phyloP scores from a whole-genome alignment of 2,113 vertebrate species.

The Delphinus delphis region DNA sequence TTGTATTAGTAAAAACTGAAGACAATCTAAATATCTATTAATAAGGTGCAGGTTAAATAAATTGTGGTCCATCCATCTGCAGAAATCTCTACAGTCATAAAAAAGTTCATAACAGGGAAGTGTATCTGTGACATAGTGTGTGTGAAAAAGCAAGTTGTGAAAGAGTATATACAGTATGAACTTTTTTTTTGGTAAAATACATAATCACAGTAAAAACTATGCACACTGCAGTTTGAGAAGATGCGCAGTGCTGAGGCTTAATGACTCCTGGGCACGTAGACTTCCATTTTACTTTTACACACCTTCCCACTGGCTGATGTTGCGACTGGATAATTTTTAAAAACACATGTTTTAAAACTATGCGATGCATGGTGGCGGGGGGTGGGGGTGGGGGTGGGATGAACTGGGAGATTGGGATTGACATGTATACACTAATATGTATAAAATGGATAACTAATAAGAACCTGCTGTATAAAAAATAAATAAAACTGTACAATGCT shows the following conservation, averaged over 20 bases:
- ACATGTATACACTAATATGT: too few species aligned
- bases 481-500: neutral
- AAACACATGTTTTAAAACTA: neutral
- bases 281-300: neutral
- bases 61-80: neutral
- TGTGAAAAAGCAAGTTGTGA: neutral
- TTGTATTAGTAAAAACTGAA: constrained; percentile 23
- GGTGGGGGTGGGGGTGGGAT: too few species aligned
- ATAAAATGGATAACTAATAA: too few species aligned
- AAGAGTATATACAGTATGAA: neutral
- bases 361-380: neutral
- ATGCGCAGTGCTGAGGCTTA: neutral
- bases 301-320: neutral
- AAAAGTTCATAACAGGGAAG: neutral
- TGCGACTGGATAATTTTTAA: neutral
- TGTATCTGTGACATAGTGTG: neutral
- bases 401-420: too few species aligned
- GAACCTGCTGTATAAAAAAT: too few species aligned
- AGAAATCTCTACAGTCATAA: neutral
- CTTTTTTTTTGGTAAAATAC: neutral
- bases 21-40: constrained; percentile 50
- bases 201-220: neutral
- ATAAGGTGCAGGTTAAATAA: constrained; percentile 27
- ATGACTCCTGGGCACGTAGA: neutral
- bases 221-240: neutral